Percentiles rank a stretch among this genome's conserved stretches.
Evolutionary conservation across 1,140 invertebrate genomes (phyloP).

Genomic region (Aphaenogaster ashmeadi): DNA sequence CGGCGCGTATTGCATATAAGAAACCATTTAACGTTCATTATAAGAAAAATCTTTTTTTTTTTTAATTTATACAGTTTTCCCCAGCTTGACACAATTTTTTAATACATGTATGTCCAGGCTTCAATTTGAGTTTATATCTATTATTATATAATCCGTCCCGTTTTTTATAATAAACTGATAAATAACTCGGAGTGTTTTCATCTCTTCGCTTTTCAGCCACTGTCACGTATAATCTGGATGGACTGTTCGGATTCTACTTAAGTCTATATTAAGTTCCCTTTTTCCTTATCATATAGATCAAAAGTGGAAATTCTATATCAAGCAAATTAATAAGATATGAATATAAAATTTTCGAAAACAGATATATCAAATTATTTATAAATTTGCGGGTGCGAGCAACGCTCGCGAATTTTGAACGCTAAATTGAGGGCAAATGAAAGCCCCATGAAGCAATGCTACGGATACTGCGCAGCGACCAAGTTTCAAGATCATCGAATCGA

Average conservation of each 20-base stretch:
- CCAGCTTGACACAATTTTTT: background rate
- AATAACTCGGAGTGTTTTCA: background rate
- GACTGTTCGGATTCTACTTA: background rate
- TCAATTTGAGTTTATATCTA: slow-evolving; percentile 9
- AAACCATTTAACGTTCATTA: background rate
- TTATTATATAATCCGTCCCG: background rate
- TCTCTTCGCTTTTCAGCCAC: background rate
- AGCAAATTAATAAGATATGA: background rate
- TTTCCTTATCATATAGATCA: background rate
- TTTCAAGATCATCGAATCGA: slow-evolving; percentile 53
- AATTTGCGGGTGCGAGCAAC: background rate
- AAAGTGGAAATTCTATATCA: background rate
- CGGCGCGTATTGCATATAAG: background rate
- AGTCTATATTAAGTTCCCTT: background rate
- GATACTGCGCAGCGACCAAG: background rate
- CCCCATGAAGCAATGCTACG: background rate
- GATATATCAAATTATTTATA: background rate
- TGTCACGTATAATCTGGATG: background rate
- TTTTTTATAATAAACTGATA: background rate
- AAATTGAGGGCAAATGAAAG: background rate
- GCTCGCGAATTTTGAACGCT: background rate
- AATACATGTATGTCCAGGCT: background rate
- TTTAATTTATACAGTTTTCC: background rate
- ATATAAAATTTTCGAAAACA: background rate
- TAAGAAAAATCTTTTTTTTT: background rate